Evolutionary conservation across 2,797 vertebrate species (phyloP), one percentile per base, ranked within the genome.

Genomic region (Ctenopoma kingsleyae): DNA sequence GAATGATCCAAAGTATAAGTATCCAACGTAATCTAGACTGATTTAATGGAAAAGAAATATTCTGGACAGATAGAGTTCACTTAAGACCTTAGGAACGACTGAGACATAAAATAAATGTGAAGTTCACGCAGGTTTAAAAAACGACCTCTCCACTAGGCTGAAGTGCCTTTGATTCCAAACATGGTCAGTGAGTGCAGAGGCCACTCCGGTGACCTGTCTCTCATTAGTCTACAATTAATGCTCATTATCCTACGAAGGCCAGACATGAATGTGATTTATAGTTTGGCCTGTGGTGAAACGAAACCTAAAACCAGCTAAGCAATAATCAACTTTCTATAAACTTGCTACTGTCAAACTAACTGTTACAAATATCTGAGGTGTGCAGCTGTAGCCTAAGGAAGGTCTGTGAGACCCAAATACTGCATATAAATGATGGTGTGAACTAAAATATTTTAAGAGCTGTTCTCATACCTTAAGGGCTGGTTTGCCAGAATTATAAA

Each of bases 241-340:
- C 83, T 91, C 87, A 91, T 92, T 92, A 90, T 66, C 55, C 62
- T 58, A 68, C 75, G 75, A 67, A 82, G 65, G 54, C 76, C 53
- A 40, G 86, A 77, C 75, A 59, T 61, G 66, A 71, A 82, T 81
- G 72, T 90, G 85, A 91, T 91, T 91, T 87, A 92, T 83, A 72
- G 83, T 82, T 66, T 70, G 66, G 72, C 79, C 87, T 65, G 48
- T 47, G 50, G 88, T 72, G 67, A 85, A 87, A 89, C 72, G 53
- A 84, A 86, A 76, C 76, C 80, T 84, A 83, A 92, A 83, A 87
- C 85, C 75, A 80, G 83, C 84, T 68, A 79, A 90, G 87, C 81
- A 90, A 92, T 87, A 90, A 92, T 89, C 80, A 92, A 91, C 82
- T 82, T 41, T 74, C 54, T 87, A 85, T 87, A 91, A 93, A 89